Evolutionary conservation across 2,888 invertebrate genomes (phyloP).

Genomic region (Sympetrum striolatum): DNA sequence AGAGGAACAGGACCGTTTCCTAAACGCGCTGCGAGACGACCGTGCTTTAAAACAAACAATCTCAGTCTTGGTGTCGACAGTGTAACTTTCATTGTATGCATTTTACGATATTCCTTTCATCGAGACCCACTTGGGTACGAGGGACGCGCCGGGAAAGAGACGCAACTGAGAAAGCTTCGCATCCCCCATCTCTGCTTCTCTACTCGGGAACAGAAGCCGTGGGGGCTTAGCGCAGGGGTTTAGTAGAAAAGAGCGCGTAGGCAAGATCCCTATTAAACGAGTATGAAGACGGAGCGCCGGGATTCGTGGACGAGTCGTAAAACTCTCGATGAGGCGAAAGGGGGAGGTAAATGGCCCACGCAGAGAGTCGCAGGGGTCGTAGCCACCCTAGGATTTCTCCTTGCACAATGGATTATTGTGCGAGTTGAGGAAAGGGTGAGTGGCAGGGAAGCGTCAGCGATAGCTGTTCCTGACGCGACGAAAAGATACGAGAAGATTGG

Average conservation of each 20-base stretch:
- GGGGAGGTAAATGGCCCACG: not conserved
- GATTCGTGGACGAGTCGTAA: constrained; percentile 33
- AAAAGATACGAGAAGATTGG: not conserved
- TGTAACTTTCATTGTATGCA: too few species aligned
- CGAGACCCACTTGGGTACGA: too few species aligned
- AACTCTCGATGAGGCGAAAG: not conserved
- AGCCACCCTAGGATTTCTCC: not conserved
- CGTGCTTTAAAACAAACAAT: too few species aligned
- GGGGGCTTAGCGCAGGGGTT: not conserved
- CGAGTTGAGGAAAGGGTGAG: not conserved
- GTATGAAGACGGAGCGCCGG: not conserved
- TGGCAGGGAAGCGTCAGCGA: not conserved
- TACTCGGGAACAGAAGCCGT: not conserved
- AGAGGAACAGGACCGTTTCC: too few species aligned
- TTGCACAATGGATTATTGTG: not conserved
- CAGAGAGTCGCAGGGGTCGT: not conserved
- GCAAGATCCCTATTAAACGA: not conserved
- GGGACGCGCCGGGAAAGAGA: too few species aligned
- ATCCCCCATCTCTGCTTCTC: not conserved
- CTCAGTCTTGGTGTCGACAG: too few species aligned
- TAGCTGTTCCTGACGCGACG: not conserved
- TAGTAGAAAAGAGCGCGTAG: not conserved
- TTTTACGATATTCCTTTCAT: too few species aligned
- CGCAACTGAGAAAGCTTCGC: too few species aligned
- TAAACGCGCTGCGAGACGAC: too few species aligned